Evolutionary conservation across 1,140 invertebrate species (phyloP).

Genomic region (Drosophila tristis): DNA sequence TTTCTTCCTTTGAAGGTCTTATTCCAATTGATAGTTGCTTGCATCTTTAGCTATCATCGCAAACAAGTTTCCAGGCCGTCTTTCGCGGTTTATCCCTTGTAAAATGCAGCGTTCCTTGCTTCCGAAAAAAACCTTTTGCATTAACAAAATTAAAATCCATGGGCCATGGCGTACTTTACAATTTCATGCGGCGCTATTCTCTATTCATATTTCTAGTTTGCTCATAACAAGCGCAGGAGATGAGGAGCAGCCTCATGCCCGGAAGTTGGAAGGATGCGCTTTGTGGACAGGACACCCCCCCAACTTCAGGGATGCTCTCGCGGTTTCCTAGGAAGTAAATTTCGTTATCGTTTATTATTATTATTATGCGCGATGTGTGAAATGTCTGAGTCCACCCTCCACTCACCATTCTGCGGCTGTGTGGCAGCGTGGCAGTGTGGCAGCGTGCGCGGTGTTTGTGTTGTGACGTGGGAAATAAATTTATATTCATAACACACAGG

Average conservation of each 20-base stretch:
- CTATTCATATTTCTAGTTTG: constrained; percentile 50
- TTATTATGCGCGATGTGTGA: constrained; percentile 81
- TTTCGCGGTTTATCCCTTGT: too few relatives aligned
- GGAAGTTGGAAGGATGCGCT: constrained; percentile 71
- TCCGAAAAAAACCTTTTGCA: constrained; percentile 11
- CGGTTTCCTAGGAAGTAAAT: constrained; percentile 74
- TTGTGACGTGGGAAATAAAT: constrained; percentile 80
- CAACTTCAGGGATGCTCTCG: constrained; percentile 37
- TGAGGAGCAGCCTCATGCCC: constrained; percentile 3
- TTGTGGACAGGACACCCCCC: constrained; percentile 37
- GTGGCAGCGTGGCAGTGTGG: neutral
- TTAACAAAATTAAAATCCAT: constrained; percentile 49
- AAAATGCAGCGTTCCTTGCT: too few relatives aligned
- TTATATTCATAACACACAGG: constrained; percentile 80
- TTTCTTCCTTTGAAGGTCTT: neutral
- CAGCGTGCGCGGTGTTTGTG: constrained; percentile 45
- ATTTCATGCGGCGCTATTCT: constrained; percentile 29
- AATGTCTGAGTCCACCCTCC: constrained; percentile 65
- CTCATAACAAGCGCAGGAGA: constrained; percentile 51
- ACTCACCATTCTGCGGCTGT: constrained; percentile 22
- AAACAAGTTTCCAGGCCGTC: too few relatives aligned
- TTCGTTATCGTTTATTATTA: constrained; percentile 82
- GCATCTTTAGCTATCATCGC: too few relatives aligned
- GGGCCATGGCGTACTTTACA: constrained; percentile 33
- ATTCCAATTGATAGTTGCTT: neutral